A percentile compares a stretch with the other conserved stretches of the same genome.
These are phyloP conservation scores for Cynoglossus semilaevis DNA, from an alignment of 2,113 vertebrate genomes.

Conservation along the genomic window DNA sequence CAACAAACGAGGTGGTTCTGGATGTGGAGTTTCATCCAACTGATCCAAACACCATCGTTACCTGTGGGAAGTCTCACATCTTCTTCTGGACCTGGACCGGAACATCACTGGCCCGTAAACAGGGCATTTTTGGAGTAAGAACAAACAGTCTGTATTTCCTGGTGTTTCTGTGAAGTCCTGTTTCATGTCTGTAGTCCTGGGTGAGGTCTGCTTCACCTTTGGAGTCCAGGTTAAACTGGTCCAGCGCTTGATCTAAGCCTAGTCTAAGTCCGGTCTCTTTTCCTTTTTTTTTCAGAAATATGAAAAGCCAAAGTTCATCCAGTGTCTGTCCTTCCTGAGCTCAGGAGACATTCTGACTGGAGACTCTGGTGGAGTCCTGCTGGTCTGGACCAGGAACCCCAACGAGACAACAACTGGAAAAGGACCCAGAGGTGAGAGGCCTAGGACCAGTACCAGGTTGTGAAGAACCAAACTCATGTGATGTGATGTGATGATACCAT, in stretches of 20 bases:
- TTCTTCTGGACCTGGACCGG: slow-evolving; percentile 98
- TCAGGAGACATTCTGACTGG: slow-evolving; percentile 94
- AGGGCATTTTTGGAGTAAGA: slow-evolving; percentile 96
- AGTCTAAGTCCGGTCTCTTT: not conserved
- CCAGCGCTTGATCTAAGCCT: not conserved
- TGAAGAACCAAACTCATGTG: not conserved
- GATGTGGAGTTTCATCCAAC: slow-evolving; percentile 94
- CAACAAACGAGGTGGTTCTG: slow-evolving; percentile 85
- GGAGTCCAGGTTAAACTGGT: not conserved
- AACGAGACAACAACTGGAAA: slow-evolving; percentile 87
- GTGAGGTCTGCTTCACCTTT: not conserved
- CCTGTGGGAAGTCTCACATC: slow-evolving; percentile 98
- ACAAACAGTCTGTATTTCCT: not conserved
- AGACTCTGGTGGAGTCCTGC: slow-evolving; percentile 91
- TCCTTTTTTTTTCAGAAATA: slow-evolving; percentile 84
- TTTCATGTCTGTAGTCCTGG: not conserved
- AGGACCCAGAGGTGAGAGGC: slow-evolving; percentile 85
- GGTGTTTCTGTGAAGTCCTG: too few relatives aligned
- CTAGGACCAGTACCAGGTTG: not conserved
- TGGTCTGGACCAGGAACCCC: slow-evolving; percentile 90
- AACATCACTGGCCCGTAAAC: slow-evolving; percentile 90
- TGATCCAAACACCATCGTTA: slow-evolving; percentile 91
- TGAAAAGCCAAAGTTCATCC: slow-evolving; percentile 96
- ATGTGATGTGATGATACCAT: too few relatives aligned
- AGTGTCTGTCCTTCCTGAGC: slow-evolving; percentile 92